Base-by-base conservation (phyloP, 1,140 invertebrate species). In the Drosophila nigromelanica region DNA sequence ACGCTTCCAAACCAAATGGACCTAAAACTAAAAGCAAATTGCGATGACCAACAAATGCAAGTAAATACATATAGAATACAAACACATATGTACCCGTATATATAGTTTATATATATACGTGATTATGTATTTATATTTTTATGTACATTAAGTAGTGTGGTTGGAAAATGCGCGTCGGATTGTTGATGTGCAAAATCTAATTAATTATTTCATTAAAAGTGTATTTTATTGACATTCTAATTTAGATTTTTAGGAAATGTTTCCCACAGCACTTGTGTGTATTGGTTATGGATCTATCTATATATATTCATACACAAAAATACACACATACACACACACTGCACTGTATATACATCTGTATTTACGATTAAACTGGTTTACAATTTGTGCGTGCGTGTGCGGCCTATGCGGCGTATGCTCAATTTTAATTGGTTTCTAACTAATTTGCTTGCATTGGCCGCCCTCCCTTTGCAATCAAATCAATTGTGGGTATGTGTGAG, bases 171-270 rank as follows among this genome's bases (percentile, higher is more conserved):
- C 69, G 83, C 67, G 68, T 72, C 77, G 70, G 82, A 55, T 89
- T 87, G 79, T 73, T 87, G 83, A 87, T 89, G 82, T 87, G 68
- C 82, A 79, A 87, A 87, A 87, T 87, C 82, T 87, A 87, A 87
- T 83, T 89, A 89, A 89, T 89, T 89, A 89, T 89, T 89, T 89
- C 80, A 89, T 89, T 89, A 87, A 87, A 78, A 71, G 47, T 64
- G 68, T 87, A 87, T 89, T 89, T 89, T 89, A 89, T 89, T 89
- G 83, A 89, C 85, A 89, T 78, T 89, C 76, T 89, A 89, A 89
- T 89, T 89, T 89, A 62, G 80, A 89, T 89, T 89, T 89, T 89
- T 81, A 51, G 78, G 78, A 81, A 59, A 80, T 73, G 73, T 68
- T 56, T 35, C 43, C 24, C 59, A 21, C 7, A 18, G 42, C 39